Evolutionary conservation across 2,888 invertebrate species (phyloP), one percentile per base, ranked within the genome.

Genomic region (Seira musarum): DNA sequence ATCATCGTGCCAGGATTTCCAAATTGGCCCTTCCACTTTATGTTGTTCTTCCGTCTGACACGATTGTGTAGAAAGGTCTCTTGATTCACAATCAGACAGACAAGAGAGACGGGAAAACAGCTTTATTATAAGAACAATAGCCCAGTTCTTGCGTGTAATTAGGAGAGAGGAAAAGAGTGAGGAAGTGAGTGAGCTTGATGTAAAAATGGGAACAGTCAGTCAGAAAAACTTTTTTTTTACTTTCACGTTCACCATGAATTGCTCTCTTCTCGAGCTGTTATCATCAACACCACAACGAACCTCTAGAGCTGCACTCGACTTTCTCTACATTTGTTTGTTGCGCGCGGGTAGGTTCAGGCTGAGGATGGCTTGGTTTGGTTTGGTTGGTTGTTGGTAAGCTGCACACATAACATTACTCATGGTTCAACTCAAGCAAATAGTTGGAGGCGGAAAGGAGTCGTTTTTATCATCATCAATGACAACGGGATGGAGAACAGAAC

Each of bases 131-230:
- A 65, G 70, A 70, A 70, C 77, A 77, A 77, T 65, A 57, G 77
- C 63, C 65, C 64, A 70, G 53, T 65, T 70, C 77, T 70, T 70
- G 77, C 70, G 77, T 77, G 77, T 77, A 77, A 77, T 77, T 77
- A 77, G 70, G 35, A 69, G 69, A 70, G 76, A 64, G 30, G 63
- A 57, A 53, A 35, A 61, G 64, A 13, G 70, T 13, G 22, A 40
- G 63, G 35, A n/a, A 13, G 65, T 5, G 67, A 67, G 46, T 25
- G 71, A 19, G 22, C 25, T n/a, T 21, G 30, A 49, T n/a, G 49
- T 49, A n/a, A 49, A 49, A 49, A 49, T 49, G 40, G 49, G 13
- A 71, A 30, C 66, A 66, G 66, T 40, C 49, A 49, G 49, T 49
- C 49, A 49, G 49, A 2, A 13, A 3, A n/a, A 13, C 6, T 49